phyloP scores from a whole-genome alignment of 2,888 invertebrate genomes.

The Drosophila infuscata region DNA sequence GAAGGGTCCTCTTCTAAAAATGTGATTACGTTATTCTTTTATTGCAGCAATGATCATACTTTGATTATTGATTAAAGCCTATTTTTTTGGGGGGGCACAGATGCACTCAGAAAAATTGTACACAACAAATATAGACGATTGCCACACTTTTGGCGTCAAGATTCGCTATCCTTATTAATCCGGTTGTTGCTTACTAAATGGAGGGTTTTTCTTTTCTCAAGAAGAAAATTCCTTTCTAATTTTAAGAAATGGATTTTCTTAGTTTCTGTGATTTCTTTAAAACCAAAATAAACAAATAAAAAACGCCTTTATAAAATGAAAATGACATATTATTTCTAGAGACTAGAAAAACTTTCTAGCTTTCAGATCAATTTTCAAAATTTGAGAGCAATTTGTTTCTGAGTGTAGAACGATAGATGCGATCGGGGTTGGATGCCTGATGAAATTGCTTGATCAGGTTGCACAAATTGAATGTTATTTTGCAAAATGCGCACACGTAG shows the following conservation, averaged over 20 bases:
- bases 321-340: not conserved
- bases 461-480: conserved; percentile 85
- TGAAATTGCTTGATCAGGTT: conserved; percentile 83
- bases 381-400: not conserved
- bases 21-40: conserved; percentile 62
- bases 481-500: conserved; percentile 81
- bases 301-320: not conserved
- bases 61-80: conserved; percentile 66
- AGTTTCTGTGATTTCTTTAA: not conserved
- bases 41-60: conserved; percentile 48
- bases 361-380: not conserved
- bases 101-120: not conserved
- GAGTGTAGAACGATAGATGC: conserved; percentile 28
- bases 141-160: not conserved
- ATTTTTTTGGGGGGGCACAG: conserved; percentile 9
- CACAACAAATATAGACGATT: not conserved
- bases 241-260: too few relatives aligned
- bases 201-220: not conserved
- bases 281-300: not conserved
- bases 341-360: not conserved
- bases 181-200: not conserved
- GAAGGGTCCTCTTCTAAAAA: conserved; percentile 30
- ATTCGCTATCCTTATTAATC: not conserved
- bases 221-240: too few relatives aligned
- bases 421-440: conserved; percentile 57